phyloP scores from a whole-genome alignment of 2,888 invertebrate species.

The Timema cristinae region DNA sequence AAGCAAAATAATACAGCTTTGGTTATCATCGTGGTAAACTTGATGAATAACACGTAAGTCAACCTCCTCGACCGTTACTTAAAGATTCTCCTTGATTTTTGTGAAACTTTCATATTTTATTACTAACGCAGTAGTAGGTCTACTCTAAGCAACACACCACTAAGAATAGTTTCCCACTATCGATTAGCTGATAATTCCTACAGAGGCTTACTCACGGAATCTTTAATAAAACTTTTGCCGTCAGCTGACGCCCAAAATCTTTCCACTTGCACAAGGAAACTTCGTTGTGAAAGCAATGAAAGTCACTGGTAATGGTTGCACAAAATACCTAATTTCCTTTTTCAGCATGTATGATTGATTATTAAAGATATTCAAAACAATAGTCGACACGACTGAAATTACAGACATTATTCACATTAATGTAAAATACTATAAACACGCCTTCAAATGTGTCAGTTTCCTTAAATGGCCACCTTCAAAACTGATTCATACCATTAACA shows the following conservation, averaged over 20 bases:
- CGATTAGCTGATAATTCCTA: not conserved
- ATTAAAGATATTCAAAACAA: not conserved
- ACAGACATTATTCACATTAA: not conserved
- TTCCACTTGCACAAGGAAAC: conserved; percentile 3
- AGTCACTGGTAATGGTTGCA: not conserved
- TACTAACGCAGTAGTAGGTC: not conserved
- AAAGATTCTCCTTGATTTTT: too few species aligned
- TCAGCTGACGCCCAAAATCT: not conserved
- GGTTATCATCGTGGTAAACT: not conserved
- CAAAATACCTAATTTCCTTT: not conserved
- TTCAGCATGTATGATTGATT: not conserved
- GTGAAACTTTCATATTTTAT: not conserved
- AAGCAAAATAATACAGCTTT: not conserved
- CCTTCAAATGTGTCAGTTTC: not conserved
- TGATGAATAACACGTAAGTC: conserved; percentile 2
- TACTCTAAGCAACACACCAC: not conserved
- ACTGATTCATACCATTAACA: conserved; percentile 3
- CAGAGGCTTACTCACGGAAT: not conserved
- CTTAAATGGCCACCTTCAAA: not conserved
- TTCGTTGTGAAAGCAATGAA: not conserved
- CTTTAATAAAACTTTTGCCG: not conserved
- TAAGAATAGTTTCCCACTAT: not conserved
- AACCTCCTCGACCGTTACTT: not conserved
- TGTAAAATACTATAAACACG: not conserved
- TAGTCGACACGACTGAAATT: not conserved